Conservation (phyloP, 2,888 invertebrate genomes). For the Drosophila maculinotata region DNA sequence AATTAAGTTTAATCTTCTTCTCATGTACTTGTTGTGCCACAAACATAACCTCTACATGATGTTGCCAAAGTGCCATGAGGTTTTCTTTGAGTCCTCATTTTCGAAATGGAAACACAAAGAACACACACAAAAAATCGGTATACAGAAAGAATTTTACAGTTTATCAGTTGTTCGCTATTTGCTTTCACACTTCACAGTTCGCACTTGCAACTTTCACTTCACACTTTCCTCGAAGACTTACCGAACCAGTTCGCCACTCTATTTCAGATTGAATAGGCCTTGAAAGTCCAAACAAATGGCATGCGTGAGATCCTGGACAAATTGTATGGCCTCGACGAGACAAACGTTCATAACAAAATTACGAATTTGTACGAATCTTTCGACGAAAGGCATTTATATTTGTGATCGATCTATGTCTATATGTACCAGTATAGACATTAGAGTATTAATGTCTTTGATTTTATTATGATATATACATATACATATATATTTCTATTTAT, state of each 20-base stretch:
- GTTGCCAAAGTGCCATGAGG: constrained; percentile 58
- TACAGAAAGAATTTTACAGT: constrained; percentile 17
- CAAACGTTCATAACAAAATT: constrained; percentile 78
- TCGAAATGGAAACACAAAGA: constrained; percentile 28
- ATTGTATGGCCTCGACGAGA: constrained; percentile 70
- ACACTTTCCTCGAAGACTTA: constrained; percentile 38
- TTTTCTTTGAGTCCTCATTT: constrained; percentile 32
- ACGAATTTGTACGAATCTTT: constrained; percentile 68
- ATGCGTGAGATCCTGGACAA: constrained; percentile 72
- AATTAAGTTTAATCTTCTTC: not conserved
- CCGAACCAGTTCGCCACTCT: constrained; percentile 49
- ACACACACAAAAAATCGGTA: constrained; percentile 11
- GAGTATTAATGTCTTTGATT: constrained; percentile 16
- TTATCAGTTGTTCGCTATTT: not conserved
- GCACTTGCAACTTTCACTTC: constrained; percentile 53
- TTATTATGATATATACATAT: constrained; percentile 12
- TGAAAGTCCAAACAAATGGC: constrained; percentile 72
- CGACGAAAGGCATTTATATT: constrained; percentile 72
- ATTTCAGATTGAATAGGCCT: constrained; percentile 65
- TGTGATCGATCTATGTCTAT: constrained; percentile 52
- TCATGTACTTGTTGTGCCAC: constrained; percentile 8
- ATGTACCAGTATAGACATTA: constrained; percentile 48
- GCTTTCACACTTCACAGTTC: not conserved
- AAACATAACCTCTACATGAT: constrained; percentile 62
- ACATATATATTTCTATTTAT: not conserved